A percentile compares a stretch with the other conserved stretches of the same genome.
Conservation (phyloP, 2,888 invertebrate genomes). For the Ochropleura leucogaster region DNA sequence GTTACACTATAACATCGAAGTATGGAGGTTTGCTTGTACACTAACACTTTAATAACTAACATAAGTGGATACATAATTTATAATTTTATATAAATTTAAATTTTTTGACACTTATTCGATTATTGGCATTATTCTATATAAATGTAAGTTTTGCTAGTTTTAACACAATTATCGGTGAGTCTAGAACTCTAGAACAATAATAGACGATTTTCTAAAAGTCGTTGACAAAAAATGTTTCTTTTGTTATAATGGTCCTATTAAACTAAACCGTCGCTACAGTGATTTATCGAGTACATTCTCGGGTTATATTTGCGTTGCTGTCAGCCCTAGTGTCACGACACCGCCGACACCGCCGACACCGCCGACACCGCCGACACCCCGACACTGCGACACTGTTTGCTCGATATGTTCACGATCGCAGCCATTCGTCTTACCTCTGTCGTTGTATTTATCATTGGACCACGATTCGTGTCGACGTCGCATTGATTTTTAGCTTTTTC, state of each 20-base stretch:
- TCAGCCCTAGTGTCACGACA: constrained; percentile 38
- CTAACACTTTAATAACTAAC: neutral
- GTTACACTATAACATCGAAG: neutral
- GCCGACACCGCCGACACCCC: constrained; percentile 14
- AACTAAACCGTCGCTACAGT: neutral
- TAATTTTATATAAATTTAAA: neutral
- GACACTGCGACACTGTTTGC: constrained; percentile 32
- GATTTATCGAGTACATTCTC: constrained; percentile 4
- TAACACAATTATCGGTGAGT: neutral
- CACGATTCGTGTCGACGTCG: constrained; percentile 57
- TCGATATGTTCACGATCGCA: constrained; percentile 39
- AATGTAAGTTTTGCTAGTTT: neutral
- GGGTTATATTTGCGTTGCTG: constrained; percentile 9
- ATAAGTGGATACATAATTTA: neutral
- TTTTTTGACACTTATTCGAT: neutral
- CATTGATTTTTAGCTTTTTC: constrained; percentile 38
- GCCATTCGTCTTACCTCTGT: constrained; percentile 66
- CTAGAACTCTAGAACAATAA: constrained; percentile 1
- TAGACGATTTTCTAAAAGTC: neutral
- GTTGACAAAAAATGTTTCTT: neutral
- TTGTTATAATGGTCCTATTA: neutral
- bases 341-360: constrained; percentile 11
- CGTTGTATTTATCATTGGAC: constrained; percentile 66
- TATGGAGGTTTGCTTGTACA: neutral
- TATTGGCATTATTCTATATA: neutral